A percentile compares a stretch with the other conserved stretches of the same genome.
These are phyloP conservation scores for Cygnus atratus DNA, from an alignment of 2,113 vertebrate genomes.

Conservation along the genomic window DNA sequence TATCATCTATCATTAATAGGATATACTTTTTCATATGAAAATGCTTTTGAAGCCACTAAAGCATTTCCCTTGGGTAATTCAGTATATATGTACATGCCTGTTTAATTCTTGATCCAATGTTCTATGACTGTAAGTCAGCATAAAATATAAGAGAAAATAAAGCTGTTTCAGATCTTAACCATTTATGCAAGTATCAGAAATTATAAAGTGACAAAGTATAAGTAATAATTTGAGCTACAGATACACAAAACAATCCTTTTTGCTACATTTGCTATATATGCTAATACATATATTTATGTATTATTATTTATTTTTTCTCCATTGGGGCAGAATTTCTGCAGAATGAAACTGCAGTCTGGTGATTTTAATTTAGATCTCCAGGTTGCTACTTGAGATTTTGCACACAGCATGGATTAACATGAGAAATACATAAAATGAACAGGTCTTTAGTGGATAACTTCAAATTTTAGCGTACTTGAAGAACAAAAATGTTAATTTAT, in stretches of 20 bases:
- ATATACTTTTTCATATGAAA: background rate
- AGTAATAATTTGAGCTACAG: background rate
- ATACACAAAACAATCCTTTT: background rate
- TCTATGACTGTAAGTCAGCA: accelerated
- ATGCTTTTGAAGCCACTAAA: background rate
- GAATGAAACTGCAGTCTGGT: background rate
- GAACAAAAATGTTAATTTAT: background rate
- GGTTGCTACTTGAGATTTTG: background rate
- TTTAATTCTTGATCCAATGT: background rate
- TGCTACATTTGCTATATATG: background rate
- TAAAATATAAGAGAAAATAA: background rate
- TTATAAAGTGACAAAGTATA: background rate
- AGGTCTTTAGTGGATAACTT: background rate
- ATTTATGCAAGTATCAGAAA: background rate
- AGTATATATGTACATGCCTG: background rate
- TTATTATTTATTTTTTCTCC: background rate
- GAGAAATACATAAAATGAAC: background rate
- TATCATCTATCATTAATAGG: background rate
- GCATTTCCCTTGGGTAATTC: background rate
- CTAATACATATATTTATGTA: background rate
- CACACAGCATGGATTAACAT: background rate
- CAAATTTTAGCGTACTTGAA: background rate
- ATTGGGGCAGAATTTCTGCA: background rate
- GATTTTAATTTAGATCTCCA: background rate
- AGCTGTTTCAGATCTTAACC: background rate